Conservation (phyloP, 2,797 vertebrate genomes). For the Rhynchotus rufescens region DNA sequence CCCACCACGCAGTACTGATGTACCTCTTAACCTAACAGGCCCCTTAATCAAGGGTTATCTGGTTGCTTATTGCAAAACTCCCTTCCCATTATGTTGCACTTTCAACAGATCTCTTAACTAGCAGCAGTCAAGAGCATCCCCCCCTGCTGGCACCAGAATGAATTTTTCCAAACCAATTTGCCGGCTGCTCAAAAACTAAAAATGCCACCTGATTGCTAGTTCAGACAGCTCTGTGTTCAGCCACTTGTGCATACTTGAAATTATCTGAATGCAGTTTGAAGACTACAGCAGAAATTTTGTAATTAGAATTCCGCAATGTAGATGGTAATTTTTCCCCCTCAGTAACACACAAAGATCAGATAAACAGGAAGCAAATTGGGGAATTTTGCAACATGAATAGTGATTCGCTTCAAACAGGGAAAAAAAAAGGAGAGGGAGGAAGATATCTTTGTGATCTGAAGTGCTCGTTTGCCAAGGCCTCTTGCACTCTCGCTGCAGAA, state of each 20-base stretch:
- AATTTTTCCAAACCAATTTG: constrained; percentile 72
- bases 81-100: constrained; percentile 61
- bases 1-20: neutral
- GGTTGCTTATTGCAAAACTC: constrained; percentile 69
- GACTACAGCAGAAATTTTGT: constrained; percentile 75
- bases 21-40: constrained; percentile 56
- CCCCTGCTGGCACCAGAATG: constrained; percentile 70
- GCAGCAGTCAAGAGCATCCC: constrained; percentile 68
- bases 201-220: constrained; percentile 70
- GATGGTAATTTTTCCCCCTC: constrained; percentile 68
- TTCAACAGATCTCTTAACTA: constrained; percentile 61
- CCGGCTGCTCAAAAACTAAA: constrained; percentile 66
- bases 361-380: constrained; percentile 65
- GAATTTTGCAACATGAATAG: constrained; percentile 63
- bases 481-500: neutral
- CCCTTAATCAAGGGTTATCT: constrained; percentile 64
- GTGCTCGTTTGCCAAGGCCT: neutral
- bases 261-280: constrained; percentile 75
- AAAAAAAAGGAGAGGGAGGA: neutral
- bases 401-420: constrained; percentile 23
- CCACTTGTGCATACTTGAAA: constrained; percentile 70
- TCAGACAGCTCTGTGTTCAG: constrained; percentile 61
- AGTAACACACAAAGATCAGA: constrained; percentile 62
- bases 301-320: constrained; percentile 73
- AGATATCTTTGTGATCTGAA: constrained; percentile 31